Conservation (phyloP, 1,140 invertebrate genomes). For the Drosophila mauritiana region DNA sequence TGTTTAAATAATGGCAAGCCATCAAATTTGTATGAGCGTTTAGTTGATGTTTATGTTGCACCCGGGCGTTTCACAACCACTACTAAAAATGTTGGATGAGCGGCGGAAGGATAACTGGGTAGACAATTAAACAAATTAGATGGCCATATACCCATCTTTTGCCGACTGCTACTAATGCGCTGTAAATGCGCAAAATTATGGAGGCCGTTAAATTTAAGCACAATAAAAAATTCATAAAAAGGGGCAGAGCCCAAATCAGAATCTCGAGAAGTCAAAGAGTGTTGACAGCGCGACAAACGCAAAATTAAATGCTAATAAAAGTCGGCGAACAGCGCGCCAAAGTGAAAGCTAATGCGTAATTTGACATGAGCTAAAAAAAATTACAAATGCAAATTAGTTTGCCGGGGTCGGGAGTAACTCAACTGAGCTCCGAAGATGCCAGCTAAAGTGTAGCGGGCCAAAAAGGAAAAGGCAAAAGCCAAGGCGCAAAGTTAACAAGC, state of each 20-base stretch:
- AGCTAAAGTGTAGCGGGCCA: constrained; percentile 16
- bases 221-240: constrained; percentile 59
- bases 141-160: neutral
- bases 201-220: constrained; percentile 51
- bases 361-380: constrained; percentile 78
- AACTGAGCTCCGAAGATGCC: constrained; percentile 10
- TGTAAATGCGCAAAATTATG: constrained; percentile 50
- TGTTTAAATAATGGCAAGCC: constrained; percentile 78
- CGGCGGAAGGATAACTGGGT: neutral
- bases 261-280: constrained; percentile 58
- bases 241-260: constrained; percentile 19
- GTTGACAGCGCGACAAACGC: constrained; percentile 69
- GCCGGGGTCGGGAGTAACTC: constrained; percentile 21
- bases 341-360: constrained; percentile 79
- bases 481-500: constrained; percentile 71
- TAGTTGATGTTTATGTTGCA: constrained; percentile 75
- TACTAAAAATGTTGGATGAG: neutral
- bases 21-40: constrained; percentile 81
- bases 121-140: constrained; percentile 57
- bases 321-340: constrained; percentile 55
- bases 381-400: constrained; percentile 82
- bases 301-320: constrained; percentile 80
- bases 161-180: constrained; percentile 29
- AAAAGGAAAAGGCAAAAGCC: constrained; percentile 44
- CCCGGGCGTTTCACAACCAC: neutral